These are phyloP conservation scores for Pseudomyrmex dendroicus DNA, from an alignment of 1,140 invertebrate genomes.

Conservation along the genomic window DNA sequence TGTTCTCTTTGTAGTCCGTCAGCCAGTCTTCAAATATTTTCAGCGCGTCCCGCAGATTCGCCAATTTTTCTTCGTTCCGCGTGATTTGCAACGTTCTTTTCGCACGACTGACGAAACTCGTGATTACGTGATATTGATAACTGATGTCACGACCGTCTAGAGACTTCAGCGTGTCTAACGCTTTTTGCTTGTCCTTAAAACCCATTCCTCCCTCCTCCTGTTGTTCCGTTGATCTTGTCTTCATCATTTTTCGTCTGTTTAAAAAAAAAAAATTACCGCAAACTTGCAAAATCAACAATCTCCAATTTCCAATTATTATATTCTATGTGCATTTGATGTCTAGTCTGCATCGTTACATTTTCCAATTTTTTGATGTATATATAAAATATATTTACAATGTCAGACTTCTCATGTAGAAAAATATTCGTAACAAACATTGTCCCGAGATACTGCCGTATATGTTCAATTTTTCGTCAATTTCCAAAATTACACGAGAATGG, in stretches of 20 bases:
- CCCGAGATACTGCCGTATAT: no score
- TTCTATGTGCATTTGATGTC: no score
- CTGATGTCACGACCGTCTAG: slow-evolving; percentile 79
- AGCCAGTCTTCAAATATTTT: slow-evolving; percentile 82
- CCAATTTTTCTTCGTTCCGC: slow-evolving; percentile 79
- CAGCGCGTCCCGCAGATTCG: slow-evolving; percentile 78
- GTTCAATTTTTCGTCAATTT: no score
- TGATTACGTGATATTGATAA: slow-evolving; percentile 81
- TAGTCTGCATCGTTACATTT: background rate
- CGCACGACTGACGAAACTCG: slow-evolving; percentile 79
- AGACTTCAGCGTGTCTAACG: slow-evolving; percentile 78
- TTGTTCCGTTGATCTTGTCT: slow-evolving; percentile 57
- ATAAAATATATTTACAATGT: background rate
- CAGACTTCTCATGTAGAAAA: no score
- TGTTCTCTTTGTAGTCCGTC: slow-evolving; percentile 78
- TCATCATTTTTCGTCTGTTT: slow-evolving; percentile 42
- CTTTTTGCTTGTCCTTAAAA: slow-evolving; percentile 83
- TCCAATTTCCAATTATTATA: no score
- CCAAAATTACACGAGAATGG: no score
- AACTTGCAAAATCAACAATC: background rate
- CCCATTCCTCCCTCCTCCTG: slow-evolving; percentile 70
- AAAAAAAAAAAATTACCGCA: background rate
- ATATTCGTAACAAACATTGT: no score
- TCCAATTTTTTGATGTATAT: no score
- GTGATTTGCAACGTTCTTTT: slow-evolving; percentile 82